Base-by-base conservation (phyloP, 2,113 vertebrate genomes). In the Leucoraja erinaceus region DNA sequence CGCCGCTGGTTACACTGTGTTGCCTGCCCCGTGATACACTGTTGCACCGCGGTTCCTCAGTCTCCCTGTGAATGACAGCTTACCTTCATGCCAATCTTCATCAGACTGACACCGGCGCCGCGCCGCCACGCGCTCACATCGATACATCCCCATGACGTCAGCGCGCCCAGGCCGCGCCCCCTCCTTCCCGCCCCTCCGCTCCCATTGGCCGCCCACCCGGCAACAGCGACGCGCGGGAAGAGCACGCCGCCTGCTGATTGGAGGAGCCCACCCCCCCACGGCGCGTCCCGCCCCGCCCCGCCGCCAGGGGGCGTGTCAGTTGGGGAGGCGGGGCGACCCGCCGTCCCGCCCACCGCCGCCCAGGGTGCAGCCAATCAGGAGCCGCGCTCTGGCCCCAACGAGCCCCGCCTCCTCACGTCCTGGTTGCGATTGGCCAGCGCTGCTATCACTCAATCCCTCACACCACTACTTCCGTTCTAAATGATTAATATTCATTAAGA, bases 51-150 rank as follows among this genome's bases (percentile, higher is more conserved):
- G 83, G 83, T 88, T n/a, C n/a, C 83, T 88, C 83, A n/a, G 83
- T 83, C 79, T 83, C 47, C 83, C 83, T 88, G 83, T 88, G 83
- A 88, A 88, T 88, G 83, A 88, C 83, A 88, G 83, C 83, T 88
- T 88, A 88, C 83, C 83, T 88, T 88, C 83, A 88, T 88, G 83
- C 83, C 83, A 88, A 88, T 88, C 83, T 88, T 88, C 83, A 88
- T 88, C 83, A 88, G 83, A 88, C 83, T 88, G 83, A 88, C 83
- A 88, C 83, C 83, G 10, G 59, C 83, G 59, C 83, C 3, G 83
- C 83, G 83, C 83, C 83, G 83, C 83, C 83, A 88, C 83, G 83
- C 83, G 83, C 83, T 63, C 83, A 88, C 83, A 88, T 88, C 83
- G 83, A 88, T n/a, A 88, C 83, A 88, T 66, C 83, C 83, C 59